Conservation (phyloP, 1,140 invertebrate species). For the Drosophila persimilis region DNA sequence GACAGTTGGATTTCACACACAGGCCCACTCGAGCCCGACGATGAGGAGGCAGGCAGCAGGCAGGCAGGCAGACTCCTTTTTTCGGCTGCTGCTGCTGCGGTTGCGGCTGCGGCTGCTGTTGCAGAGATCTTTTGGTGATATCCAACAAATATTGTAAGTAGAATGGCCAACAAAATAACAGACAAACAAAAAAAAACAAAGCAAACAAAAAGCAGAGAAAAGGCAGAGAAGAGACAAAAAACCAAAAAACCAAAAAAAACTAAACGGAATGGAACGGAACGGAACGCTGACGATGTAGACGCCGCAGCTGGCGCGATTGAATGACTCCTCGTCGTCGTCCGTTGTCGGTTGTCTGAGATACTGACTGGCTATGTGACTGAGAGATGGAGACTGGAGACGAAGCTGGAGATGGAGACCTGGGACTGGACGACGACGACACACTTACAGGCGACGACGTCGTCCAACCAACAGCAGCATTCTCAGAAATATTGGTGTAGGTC, state of each 20-base stretch:
- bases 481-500: constrained; percentile 83
- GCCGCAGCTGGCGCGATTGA: constrained; percentile 79
- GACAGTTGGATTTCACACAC: constrained; percentile 75
- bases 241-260: constrained; percentile 44
- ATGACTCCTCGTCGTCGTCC: constrained; percentile 74
- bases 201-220: constrained; percentile 29
- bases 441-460: constrained; percentile 77
- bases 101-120: constrained; percentile 61
- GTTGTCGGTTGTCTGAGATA: constrained; percentile 69
- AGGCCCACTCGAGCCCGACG: constrained; percentile 47
- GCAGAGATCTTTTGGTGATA: constrained; percentile 74
- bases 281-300: constrained; percentile 68
- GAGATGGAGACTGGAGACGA: constrained; percentile 5
- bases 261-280: constrained; percentile 58
- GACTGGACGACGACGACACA: constrained; percentile 70
- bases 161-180: constrained; percentile 67
- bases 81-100: constrained; percentile 35
- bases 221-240: constrained; percentile 30
- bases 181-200: constrained; percentile 34
- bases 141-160: constrained; percentile 78
- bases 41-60: constrained; percentile 33
- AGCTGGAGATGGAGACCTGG: constrained; percentile 42
- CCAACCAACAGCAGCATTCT: constrained; percentile 77
- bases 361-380: constrained; percentile 66
- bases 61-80: constrained; percentile 24